Percentiles rank a stretch among this genome's conserved stretches.
These are phyloP conservation scores for Cebus imitator DNA, from an alignment of 2,113 vertebrate species.

Conservation along the genomic window DNA sequence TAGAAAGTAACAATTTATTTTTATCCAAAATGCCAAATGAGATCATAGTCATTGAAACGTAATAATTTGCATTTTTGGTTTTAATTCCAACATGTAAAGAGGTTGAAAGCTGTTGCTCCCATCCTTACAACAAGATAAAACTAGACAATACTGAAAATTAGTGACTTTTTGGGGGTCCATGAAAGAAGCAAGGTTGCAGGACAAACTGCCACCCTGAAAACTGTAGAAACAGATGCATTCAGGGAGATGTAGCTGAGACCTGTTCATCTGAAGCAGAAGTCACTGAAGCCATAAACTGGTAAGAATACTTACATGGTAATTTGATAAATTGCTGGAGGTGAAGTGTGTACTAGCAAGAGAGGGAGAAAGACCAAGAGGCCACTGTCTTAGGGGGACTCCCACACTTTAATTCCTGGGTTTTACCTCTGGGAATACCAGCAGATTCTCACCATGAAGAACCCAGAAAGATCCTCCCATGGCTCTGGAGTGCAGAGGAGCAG, in stretches of 20 bases:
- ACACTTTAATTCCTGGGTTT: background rate
- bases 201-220: background rate
- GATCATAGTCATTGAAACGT: background rate
- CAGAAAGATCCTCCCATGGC: background rate
- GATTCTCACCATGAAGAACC: background rate
- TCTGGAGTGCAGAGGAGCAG: background rate
- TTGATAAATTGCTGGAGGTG: background rate
- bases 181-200: background rate
- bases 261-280: background rate
- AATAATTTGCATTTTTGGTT: background rate
- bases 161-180: background rate
- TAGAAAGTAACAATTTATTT: background rate
- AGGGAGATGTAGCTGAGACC: background rate
- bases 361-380: background rate
- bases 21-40: background rate
- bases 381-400: background rate
- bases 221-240: background rate
- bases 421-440: background rate
- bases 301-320: background rate
- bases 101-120: background rate
- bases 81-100: background rate
- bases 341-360: background rate
- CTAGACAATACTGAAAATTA: background rate
- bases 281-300: background rate
- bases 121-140: background rate